Evolutionary conservation across 2,797 vertebrate genomes (phyloP).

Genomic region (Channa striata): DNA sequence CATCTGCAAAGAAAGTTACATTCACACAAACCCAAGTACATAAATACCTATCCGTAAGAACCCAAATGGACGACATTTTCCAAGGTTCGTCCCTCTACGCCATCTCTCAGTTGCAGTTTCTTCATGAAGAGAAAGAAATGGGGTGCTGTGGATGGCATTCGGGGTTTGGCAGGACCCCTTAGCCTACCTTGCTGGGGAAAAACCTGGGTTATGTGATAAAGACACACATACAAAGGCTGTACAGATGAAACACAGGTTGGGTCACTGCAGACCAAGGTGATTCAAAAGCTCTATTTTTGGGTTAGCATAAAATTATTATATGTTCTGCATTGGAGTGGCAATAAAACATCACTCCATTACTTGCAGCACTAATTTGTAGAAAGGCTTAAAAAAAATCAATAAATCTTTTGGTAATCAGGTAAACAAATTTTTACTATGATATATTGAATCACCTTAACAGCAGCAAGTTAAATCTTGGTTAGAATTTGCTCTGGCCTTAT

Average conservation of each 20-base stretch:
- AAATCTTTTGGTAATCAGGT: background rate
- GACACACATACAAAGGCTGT: slow-evolving; percentile 95
- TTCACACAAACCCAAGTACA: slow-evolving; percentile 99
- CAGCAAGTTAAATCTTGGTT: slow-evolving; percentile 64
- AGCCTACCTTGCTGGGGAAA: slow-evolving; percentile 98
- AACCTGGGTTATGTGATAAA: slow-evolving; percentile 99
- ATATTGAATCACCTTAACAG: slow-evolving; percentile 87
- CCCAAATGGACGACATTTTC: slow-evolving; percentile 98
- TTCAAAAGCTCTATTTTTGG: slow-evolving; percentile 67
- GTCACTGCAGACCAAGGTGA: slow-evolving; percentile 91
- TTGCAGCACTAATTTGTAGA: slow-evolving; percentile 27
- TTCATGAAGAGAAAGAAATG: slow-evolving; percentile 96
- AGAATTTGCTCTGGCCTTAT: slow-evolving; percentile 77
- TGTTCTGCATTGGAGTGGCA: background rate
- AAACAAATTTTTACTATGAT: background rate
- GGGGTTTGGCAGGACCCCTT: slow-evolving; percentile 96
- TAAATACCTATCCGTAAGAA: slow-evolving; percentile 99
- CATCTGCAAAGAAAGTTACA: slow-evolving; percentile 91
- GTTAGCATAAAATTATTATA: fast-evolving
- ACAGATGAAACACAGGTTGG: slow-evolving; percentile 92
- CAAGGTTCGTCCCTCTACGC: slow-evolving; percentile 98
- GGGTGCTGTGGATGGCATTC: slow-evolving; percentile 94
- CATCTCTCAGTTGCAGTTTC: slow-evolving; percentile 96
- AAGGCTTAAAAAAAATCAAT: slow-evolving; percentile 3
- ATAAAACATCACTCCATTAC: slow-evolving; percentile 1